Percentiles rank a stretch among this genome's conserved stretches.
Conservation (phyloP, 1,140 invertebrate genomes). For the Lasioglossum albipes region DNA sequence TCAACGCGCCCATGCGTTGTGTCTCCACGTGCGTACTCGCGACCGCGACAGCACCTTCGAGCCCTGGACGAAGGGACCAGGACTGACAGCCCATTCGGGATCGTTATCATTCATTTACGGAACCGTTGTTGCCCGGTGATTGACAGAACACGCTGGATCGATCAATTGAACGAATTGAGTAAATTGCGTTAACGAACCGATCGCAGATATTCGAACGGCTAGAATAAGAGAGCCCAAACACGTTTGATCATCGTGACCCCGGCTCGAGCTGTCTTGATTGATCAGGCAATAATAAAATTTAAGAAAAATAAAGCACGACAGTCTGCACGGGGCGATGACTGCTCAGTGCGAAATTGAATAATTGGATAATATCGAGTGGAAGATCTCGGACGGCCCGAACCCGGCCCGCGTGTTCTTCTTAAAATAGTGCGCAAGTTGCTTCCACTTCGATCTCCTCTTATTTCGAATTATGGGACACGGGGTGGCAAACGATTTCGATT, state of each 20-base stretch:
- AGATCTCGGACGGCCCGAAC: background rate
- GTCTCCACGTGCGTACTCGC: background rate
- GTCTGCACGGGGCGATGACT: too few relatives aligned
- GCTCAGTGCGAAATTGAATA: slow-evolving; percentile 34
- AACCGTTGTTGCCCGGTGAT: background rate
- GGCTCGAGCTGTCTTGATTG: background rate
- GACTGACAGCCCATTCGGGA: background rate
- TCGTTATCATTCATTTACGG: background rate
- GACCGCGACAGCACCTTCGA: slow-evolving; percentile 1
- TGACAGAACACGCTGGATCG: background rate
- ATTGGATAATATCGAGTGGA: slow-evolving; percentile 34
- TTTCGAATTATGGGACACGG: background rate
- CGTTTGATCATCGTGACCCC: background rate
- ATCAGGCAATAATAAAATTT: slow-evolving; percentile 7
- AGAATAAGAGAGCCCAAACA: background rate
- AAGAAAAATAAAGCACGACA: background rate
- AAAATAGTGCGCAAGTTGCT: background rate
- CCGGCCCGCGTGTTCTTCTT: background rate
- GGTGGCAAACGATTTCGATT: too few relatives aligned
- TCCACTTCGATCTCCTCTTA: background rate
- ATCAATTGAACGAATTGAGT: background rate
- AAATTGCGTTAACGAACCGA: background rate
- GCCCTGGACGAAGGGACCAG: background rate
- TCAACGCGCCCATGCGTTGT: background rate
- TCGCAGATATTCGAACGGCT: background rate